phyloP scores from a whole-genome alignment of 2,888 invertebrate genomes.

The Chrysolina haemoptera region DNA sequence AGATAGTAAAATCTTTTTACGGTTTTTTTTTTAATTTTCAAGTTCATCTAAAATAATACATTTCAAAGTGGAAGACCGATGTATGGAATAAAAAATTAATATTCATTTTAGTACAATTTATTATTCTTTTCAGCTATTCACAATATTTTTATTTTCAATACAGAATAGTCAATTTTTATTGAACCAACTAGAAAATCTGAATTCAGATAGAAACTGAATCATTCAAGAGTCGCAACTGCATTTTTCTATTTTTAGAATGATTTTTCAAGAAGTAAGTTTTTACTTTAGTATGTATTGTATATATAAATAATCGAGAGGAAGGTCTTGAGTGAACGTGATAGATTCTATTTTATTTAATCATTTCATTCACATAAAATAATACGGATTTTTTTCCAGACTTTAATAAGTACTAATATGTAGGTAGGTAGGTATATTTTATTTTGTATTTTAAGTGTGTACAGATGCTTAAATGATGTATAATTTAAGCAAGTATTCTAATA shows the following conservation, averaged over 20 bases:
- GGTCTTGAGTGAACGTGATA: constrained; percentile 48
- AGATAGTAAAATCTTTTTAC: not conserved
- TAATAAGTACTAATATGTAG: constrained; percentile 54
- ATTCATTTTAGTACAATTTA: no score
- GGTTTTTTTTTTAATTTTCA: not conserved
- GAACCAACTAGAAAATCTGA: constrained; percentile 33
- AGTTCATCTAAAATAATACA: not conserved
- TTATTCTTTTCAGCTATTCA: no score
- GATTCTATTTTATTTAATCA: constrained; percentile 42
- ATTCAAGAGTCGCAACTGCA: not conserved
- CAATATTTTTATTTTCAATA: no score
- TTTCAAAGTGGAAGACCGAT: not conserved
- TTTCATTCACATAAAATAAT: constrained; percentile 35
- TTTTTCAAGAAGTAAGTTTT: constrained; percentile 48
- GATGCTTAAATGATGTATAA: constrained; percentile 52
- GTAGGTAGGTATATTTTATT: constrained; percentile 45
- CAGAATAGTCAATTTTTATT: no score
- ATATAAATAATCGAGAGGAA: constrained; percentile 45
- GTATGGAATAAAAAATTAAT: not conserved
- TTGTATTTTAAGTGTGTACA: constrained; percentile 52
- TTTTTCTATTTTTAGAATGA: constrained; percentile 28
- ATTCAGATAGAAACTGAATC: constrained; percentile 3
- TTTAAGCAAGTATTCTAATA: constrained; percentile 50
- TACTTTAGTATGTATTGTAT: constrained; percentile 6
- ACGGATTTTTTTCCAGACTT: constrained; percentile 40